These are phyloP conservation scores for Coregonus ussuriensis DNA, from an alignment of 2,797 vertebrate species.

Conservation along the genomic window DNA sequence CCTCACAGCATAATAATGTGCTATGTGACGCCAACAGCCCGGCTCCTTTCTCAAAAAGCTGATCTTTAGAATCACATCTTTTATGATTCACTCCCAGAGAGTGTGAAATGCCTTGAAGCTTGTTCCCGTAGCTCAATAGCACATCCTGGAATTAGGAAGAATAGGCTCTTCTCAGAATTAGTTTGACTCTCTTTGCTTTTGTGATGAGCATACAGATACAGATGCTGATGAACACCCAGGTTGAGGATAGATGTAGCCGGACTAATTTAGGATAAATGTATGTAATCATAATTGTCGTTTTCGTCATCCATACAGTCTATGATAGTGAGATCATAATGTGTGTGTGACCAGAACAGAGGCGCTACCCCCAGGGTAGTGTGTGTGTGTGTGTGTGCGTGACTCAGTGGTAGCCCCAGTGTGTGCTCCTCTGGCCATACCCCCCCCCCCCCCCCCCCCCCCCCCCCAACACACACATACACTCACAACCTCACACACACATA, in stretches of 20 bases:
- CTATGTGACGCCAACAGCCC: conserved; percentile 32
- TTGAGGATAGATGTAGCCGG: neutral
- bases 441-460: neutral
- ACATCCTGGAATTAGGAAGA: neutral
- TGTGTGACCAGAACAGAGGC: conserved; percentile 44
- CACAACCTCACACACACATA: conserved; percentile 9
- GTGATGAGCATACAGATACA: neutral
- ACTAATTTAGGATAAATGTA: neutral
- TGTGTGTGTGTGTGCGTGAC: conserved; percentile 7
- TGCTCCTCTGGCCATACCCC: conserved; percentile 6
- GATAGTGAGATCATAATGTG: conserved; percentile 20
- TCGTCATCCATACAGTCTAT: conserved; percentile 27
- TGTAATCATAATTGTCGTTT: conserved; percentile 41
- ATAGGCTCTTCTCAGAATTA: neutral
- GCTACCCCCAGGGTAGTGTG: conserved; percentile 26
- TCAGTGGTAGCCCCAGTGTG: conserved; percentile 41
- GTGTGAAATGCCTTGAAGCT: neutral
- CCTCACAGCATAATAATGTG: conserved; percentile 46
- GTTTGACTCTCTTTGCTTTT: neutral
- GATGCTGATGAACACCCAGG: neutral
- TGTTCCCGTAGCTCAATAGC: neutral
- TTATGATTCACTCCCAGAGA: neutral
- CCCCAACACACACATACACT: conserved; percentile 22
- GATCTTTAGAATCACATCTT: conserved; percentile 7
- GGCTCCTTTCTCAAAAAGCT: neutral